phyloP scores from a whole-genome alignment of 2,797 vertebrate genomes.

The Hafferia zeledoni region DNA sequence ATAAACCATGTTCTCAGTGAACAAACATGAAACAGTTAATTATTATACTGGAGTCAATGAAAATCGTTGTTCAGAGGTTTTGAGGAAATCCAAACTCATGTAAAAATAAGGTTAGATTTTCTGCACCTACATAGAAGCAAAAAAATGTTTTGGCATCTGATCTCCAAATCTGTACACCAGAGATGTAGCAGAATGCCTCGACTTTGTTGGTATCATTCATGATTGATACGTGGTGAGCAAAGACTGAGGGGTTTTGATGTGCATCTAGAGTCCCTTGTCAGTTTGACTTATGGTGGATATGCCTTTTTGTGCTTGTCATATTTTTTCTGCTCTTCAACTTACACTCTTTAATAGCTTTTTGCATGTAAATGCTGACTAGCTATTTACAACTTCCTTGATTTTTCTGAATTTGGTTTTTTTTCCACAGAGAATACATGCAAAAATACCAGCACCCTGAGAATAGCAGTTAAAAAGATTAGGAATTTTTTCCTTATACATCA shows the following conservation, averaged over 20 bases:
- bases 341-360: not conserved
- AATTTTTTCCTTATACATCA: not conserved
- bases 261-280: constrained; percentile 25
- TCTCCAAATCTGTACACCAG: not conserved
- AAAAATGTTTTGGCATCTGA: not conserved
- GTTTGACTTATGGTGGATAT: not conserved
- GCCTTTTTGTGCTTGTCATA: constrained; percentile 3
- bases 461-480: not conserved
- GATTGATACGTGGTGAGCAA: not conserved
- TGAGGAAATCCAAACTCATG: not conserved
- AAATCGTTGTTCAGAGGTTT: not conserved
- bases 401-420: not conserved
- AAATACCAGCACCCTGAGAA: not conserved
- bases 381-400: not conserved
- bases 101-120: not conserved
- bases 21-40: not conserved
- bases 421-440: not conserved
- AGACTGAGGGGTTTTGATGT: not conserved
- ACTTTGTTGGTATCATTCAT: not conserved
- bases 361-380: not conserved
- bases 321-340: constrained; percentile 9
- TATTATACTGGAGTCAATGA: not conserved
- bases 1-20: not conserved
- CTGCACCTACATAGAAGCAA: not conserved
- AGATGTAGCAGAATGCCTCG: not conserved